These are phyloP conservation scores for Orbicella faveolata DNA, from an alignment of 64 coral and sea anemone genomes.

Conservation along the genomic window DNA sequence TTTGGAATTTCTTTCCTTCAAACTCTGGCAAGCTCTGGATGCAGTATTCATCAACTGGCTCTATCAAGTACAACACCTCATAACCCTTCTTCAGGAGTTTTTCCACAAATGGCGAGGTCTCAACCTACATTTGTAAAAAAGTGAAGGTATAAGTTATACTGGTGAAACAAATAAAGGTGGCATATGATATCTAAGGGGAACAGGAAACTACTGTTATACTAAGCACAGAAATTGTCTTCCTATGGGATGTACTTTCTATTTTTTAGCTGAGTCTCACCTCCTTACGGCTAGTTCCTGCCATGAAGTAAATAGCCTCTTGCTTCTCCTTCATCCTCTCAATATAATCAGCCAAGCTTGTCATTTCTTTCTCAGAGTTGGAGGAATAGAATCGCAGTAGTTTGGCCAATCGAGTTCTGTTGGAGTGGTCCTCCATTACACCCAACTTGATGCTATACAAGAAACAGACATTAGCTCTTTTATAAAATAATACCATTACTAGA, in stretches of 20 bases:
- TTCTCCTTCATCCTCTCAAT: conserved; percentile 99
- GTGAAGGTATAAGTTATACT: too few species aligned
- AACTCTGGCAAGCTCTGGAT: conserved; percentile 99
- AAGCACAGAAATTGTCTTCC: neutral
- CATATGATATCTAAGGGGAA: too few species aligned
- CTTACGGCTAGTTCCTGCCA: conserved; percentile 92
- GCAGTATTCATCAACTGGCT: conserved; percentile 98
- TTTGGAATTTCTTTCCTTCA: conserved; percentile 99
- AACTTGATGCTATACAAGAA: conserved; percentile 79
- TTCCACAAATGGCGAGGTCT: conserved; percentile 95
- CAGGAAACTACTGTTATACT: too few species aligned
- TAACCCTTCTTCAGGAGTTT: conserved; percentile 93
- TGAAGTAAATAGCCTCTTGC: conserved; percentile 97
- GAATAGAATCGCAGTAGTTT: conserved; percentile 94
- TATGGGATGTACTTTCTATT: neutral
- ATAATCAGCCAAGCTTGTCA: conserved; percentile 92
- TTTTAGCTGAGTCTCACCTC: conserved; percentile 51
- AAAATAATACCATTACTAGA: too few species aligned
- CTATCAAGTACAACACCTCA: conserved; percentile 93
- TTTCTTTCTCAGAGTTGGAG: conserved; percentile 89
- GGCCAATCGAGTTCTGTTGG: conserved; percentile 92
- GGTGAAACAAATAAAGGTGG: too few species aligned
- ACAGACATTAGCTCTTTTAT: too few species aligned
- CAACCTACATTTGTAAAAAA: conserved; percentile 56
- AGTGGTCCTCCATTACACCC: conserved; percentile 98